Percentiles rank a stretch among this genome's conserved stretches.
phyloP scores from a whole-genome alignment of 2,113 vertebrate genomes.

The Oxyura jamaicensis region DNA sequence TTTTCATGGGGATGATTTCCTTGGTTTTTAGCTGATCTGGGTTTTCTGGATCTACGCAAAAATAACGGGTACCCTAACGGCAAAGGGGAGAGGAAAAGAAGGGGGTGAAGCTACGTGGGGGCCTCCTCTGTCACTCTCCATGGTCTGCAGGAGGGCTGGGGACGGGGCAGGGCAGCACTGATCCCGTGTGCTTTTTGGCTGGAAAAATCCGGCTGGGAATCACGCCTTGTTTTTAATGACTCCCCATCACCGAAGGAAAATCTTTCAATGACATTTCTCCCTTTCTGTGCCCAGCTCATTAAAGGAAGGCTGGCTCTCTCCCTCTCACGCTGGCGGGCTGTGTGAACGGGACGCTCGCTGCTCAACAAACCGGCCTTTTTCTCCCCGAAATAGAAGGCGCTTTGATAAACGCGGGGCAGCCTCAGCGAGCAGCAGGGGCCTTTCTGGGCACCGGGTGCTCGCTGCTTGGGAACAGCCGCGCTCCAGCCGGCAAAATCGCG shows the following conservation, averaged over 20 bases:
- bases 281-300: constrained; percentile 54
- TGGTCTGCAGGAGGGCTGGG: not conserved
- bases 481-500: not conserved
- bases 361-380: constrained; percentile 29
- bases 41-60: not conserved
- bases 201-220: not conserved
- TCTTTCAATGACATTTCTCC: constrained; percentile 4
- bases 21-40: not conserved
- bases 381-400: not conserved
- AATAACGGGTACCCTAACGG: not conserved
- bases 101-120: fast-evolving
- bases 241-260: constrained; percentile 33
- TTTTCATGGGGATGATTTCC: not conserved
- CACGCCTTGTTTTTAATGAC: constrained; percentile 37
- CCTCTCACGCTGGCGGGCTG: not conserved
- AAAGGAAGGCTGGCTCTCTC: constrained; percentile 17
- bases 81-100: not conserved
- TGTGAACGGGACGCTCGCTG: not conserved
- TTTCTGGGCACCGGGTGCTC: not conserved
- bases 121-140: not conserved
- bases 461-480: not conserved
- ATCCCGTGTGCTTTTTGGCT: not conserved
- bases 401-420: constrained; percentile 40
- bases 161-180: not conserved
- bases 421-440: not conserved